These are phyloP conservation scores for Gryllus longicercus DNA, from an alignment of 2,888 invertebrate species.

Conservation along the genomic window DNA sequence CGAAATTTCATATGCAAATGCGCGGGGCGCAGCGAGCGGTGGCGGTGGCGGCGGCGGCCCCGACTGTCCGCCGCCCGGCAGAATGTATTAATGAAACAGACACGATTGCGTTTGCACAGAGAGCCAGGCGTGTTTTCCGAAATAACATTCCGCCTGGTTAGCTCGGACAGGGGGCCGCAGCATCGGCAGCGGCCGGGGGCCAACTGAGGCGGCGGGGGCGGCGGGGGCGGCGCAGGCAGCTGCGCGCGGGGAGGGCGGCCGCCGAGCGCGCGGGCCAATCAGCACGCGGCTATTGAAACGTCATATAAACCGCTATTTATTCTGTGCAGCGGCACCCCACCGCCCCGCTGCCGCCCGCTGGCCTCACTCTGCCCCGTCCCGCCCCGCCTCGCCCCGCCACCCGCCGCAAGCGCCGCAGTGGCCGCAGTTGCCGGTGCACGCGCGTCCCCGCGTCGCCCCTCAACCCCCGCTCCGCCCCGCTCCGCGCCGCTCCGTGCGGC, in stretches of 20 bases:
- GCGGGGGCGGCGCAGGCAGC: background rate
- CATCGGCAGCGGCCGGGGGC: background rate
- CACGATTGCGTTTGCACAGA: slow-evolving; percentile 33
- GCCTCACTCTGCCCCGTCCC: background rate
- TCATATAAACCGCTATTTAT: slow-evolving; percentile 24
- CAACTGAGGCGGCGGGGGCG: background rate
- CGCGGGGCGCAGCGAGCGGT: background rate
- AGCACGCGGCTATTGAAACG: slow-evolving; percentile 22
- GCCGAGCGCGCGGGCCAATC: background rate
- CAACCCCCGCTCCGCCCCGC: background rate
- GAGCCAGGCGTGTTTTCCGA: slow-evolving; percentile 34
- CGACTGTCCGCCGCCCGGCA: background rate
- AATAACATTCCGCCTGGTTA: slow-evolving; percentile 35
- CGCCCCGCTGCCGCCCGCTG: background rate
- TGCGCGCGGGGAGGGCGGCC: background rate
- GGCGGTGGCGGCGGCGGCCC: slow-evolving; percentile 12
- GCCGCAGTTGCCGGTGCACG: too few species aligned
- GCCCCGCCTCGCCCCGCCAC: too few species aligned
- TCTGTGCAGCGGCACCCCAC: slow-evolving; percentile 10
- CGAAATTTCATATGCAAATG: slow-evolving; percentile 10
- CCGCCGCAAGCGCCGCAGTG: too few species aligned
- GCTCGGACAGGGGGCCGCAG: slow-evolving; percentile 20
- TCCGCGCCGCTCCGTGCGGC: background rate
- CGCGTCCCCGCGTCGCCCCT: background rate
- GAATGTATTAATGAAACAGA: slow-evolving; percentile 32